Base-by-base conservation (phyloP, 2,113 vertebrate genomes). In the Dasypus novemcinctus region DNA sequence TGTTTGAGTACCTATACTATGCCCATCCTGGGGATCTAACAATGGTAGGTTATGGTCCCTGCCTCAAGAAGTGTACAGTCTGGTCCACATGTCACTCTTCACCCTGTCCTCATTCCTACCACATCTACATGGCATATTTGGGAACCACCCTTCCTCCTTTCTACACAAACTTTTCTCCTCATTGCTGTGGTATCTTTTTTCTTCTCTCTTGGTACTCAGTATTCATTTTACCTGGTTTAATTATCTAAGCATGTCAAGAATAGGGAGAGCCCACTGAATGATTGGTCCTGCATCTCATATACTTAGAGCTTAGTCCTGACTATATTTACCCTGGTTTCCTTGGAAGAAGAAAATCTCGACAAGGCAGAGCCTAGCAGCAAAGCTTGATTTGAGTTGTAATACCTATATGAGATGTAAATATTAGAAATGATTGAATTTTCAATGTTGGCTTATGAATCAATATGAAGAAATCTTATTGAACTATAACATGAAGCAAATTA, bases 331-430 rank as follows among this genome's bases (percentile, higher is more conserved):
- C 0, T 63, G 29, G 54, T 74, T 89, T 93, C 64, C 46, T 5
- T 84, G 64, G 74, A 85, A 94, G 87, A 86, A 93, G 59, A 61
- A 80, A 90, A 49, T 80, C 76, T 72, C 69, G 38, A 81, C 38
- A 85, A 79, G 41, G 75, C 38, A 95, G 80, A 85, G 86, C 17
- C 61, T 63, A 46, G 1, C 46, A 93, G 61, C 52, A 87, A 68
- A 93, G 52, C 64, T 84, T 88, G 46, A 88, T 52, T 87, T 92
- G 71, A 23, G 15, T 38, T 92, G 63, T 31, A 33, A 69, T n/a
- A 66, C 20, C 95, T 88, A 54, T 81, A 54, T 21, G 21, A 83
- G 29, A 21, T 76, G 12, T 75, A 31, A 86, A 23, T 85, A 61
- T 87, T 72, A n/a, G 38, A 80, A 87, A 38, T 3, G 20, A 63